Conservation (phyloP, 2,113 vertebrate genomes). For the Crotalus viridis region DNA sequence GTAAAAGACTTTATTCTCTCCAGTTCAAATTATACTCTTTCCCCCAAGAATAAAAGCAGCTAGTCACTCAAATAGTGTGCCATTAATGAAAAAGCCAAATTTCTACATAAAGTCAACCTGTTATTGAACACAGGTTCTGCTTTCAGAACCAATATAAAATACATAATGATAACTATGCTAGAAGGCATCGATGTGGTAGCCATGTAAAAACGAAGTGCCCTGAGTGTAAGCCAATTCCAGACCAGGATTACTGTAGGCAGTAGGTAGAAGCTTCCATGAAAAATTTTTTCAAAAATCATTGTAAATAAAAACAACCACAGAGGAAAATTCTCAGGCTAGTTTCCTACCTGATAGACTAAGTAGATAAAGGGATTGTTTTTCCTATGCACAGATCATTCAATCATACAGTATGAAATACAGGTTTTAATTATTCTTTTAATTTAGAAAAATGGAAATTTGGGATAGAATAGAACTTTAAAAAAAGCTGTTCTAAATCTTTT, state of each 20-base stretch:
- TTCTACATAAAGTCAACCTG: background rate
- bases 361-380: background rate
- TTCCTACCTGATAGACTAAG: background rate
- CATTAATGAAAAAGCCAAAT: background rate
- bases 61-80: background rate
- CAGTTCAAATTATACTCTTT: background rate
- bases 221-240: background rate
- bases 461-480: background rate
- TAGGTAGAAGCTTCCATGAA: background rate
- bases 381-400: background rate
- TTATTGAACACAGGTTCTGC: background rate
- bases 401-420: background rate
- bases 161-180: background rate
- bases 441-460: background rate
- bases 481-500: background rate
- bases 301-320: background rate
- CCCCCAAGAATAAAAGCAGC: background rate
- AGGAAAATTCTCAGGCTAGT: background rate
- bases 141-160: background rate
- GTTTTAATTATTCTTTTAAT: background rate
- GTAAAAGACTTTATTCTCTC: background rate
- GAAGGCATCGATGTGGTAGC: background rate
- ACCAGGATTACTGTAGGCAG: background rate
- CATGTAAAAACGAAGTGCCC: background rate
- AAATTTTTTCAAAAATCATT: background rate